Conservation (phyloP, 2,113 vertebrate genomes). For the Gallinago undulata region DNA sequence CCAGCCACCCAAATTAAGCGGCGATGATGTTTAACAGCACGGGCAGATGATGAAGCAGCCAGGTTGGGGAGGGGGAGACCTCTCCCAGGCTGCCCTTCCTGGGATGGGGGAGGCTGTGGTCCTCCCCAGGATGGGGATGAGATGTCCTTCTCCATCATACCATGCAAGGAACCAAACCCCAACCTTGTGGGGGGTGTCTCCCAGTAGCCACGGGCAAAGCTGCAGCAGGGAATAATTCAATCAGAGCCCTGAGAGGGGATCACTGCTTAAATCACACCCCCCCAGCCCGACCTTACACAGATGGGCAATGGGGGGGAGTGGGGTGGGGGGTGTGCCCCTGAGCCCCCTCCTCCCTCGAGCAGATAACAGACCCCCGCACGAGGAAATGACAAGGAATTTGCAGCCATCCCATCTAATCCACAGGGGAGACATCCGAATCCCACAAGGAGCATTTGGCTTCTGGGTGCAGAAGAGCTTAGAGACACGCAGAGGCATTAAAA, state of each 20-base stretch:
- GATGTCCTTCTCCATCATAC: neutral
- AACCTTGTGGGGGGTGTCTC: rapidly evolving
- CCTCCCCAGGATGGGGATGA: neutral
- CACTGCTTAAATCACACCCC: neutral
- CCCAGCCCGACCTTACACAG: neutral
- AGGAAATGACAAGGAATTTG: slow-evolving; percentile 48
- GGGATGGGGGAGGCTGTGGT: rapidly evolving
- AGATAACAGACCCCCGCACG: neutral
- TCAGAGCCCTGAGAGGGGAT: neutral
- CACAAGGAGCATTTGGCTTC: slow-evolving; percentile 23
- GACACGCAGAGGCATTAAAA: slow-evolving; percentile 50
- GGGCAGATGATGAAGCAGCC: neutral
- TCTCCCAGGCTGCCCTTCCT: rapidly evolving
- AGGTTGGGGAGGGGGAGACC: neutral
- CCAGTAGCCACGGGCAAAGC: neutral
- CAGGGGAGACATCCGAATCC: slow-evolving; percentile 12
- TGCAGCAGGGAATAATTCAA: neutral
- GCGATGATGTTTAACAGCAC: neutral
- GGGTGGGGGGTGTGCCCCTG: neutral
- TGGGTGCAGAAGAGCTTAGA: slow-evolving; percentile 17
- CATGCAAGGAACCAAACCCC: rapidly evolving
- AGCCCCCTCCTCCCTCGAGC: neutral
- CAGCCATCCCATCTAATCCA: slow-evolving; percentile 33
- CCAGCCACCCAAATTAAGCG: neutral
- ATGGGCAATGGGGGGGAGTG: neutral